phyloP scores from a whole-genome alignment of 2,888 invertebrate species.

The Ormia ochracea region DNA sequence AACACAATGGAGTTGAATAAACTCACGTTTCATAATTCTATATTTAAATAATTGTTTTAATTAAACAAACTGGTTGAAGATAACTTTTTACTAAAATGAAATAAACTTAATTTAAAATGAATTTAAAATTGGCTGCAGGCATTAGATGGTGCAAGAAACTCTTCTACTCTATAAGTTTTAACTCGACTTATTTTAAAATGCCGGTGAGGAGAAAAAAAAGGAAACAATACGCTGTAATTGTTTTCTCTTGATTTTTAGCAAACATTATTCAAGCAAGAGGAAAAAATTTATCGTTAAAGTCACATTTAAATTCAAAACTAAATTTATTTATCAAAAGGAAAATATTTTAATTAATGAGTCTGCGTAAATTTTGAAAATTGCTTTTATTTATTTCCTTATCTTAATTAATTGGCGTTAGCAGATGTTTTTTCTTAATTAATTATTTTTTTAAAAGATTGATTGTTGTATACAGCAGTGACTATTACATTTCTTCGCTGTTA shows the following conservation, averaged over 20 bases:
- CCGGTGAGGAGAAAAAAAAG: not conserved
- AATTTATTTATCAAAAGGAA: not conserved
- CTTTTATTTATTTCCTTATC: not conserved
- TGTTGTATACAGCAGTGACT: not conserved
- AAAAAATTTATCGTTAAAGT: not conserved
- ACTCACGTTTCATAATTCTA: no score
- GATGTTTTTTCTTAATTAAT: slow-evolving; percentile 10
- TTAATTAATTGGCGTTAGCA: slow-evolving; percentile 17
- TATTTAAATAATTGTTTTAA: no score
- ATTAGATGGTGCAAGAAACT: no score
- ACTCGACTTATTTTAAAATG: no score
- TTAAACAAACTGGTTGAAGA: no score
- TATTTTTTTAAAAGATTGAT: not conserved
- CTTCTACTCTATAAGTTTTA: no score
- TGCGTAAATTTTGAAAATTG: slow-evolving; percentile 18
- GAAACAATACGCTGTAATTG: not conserved
- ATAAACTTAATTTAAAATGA: no score
- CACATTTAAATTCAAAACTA: not conserved
- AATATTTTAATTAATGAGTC: slow-evolving; percentile 32
- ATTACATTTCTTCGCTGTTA: not conserved
- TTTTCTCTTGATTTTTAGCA: not conserved
- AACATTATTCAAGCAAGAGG: not conserved
- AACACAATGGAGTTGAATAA: no score
- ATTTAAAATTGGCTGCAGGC: no score
- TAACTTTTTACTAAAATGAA: no score